phyloP scores from a whole-genome alignment of 2,888 invertebrate species.

The Resseliella maxima region DNA sequence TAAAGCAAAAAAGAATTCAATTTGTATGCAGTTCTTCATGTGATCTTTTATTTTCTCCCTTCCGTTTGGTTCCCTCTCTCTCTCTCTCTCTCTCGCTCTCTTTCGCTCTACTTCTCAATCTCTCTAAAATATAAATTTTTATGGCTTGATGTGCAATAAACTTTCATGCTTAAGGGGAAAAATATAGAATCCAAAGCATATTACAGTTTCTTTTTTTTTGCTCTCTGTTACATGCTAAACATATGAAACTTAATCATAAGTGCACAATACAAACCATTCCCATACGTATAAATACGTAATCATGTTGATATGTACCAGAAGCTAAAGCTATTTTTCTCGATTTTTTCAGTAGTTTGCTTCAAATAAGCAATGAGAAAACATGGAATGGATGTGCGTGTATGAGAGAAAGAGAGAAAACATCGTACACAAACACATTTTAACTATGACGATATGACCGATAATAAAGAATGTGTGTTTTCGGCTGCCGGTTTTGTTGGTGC shows the following conservation, averaged over 20 bases:
- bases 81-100: constrained; percentile 9
- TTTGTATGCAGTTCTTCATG: constrained; percentile 43
- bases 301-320: constrained; percentile 36
- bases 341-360: background rate
- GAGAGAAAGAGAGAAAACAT: background rate
- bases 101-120: background rate
- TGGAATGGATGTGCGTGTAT: background rate
- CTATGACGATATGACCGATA: background rate
- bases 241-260: constrained; percentile 48
- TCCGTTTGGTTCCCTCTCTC: background rate
- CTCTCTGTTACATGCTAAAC: constrained; percentile 7
- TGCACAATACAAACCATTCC: constrained; percentile 1
- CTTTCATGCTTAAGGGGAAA: background rate
- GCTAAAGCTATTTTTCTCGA: constrained; percentile 26
- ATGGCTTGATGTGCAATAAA: constrained; percentile 4
- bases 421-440: background rate
- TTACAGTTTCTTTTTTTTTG: background rate
- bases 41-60: constrained; percentile 21
- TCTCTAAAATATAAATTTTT: constrained; percentile 17
- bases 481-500: constrained; percentile 17
- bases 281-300: constrained; percentile 23
- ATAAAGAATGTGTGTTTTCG: background rate
- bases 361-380: constrained; percentile 5
- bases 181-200: background rate
- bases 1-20: background rate